Base-by-base conservation (phyloP, 1,140 invertebrate genomes). In the Drosophila arawakana region DNA sequence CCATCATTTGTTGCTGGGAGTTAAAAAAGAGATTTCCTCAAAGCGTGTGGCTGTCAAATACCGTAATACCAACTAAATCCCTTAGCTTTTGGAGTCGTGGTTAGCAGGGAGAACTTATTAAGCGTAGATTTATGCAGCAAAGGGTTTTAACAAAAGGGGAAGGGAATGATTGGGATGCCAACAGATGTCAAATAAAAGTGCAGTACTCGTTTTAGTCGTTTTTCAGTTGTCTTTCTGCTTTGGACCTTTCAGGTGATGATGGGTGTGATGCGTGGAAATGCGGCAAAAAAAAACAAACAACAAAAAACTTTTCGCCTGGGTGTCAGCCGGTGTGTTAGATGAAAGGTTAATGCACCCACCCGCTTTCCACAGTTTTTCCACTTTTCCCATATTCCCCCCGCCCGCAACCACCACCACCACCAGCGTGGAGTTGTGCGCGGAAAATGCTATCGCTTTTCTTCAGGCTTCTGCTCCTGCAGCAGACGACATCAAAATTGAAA, bases 321-420 rank as follows among this genome's bases (percentile, higher is more conserved):
- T 73, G 70, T 73, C 63, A 67, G 67, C 60, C 68, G 68, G 60
- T 71, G 68, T 71, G 59, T 54, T 25, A 39, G 41, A 39, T 67
- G 46, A 73, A 74, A 74, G 72, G 72, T 74, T 74, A 74, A 74
- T 62, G 72, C 72, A 74, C 72, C 65, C 72, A 52, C 43, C 52
- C 58, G 10, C 37, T 30, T 30, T 30, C 25, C 25, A 30, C 57
- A 41, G 7, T 41, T 39, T 18, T 13, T 15, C 18, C 52, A n/a
- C 35, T 21, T 25, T 25, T 49, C 18, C 30, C 25, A 7, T 11
- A 3, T 11, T 5, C 41, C n/a, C n/a, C 11, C 9, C 10, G 10
- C 39, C 10, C 9, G 13, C 35, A 50, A 44, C 61, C n/a, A 63
- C 50, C 49, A 65, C 68, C 60, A 61, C 61, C 49, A 65, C 68